Evolutionary conservation across 1,140 invertebrate species (phyloP).

Genomic region (Saccostrea cuccullata): DNA sequence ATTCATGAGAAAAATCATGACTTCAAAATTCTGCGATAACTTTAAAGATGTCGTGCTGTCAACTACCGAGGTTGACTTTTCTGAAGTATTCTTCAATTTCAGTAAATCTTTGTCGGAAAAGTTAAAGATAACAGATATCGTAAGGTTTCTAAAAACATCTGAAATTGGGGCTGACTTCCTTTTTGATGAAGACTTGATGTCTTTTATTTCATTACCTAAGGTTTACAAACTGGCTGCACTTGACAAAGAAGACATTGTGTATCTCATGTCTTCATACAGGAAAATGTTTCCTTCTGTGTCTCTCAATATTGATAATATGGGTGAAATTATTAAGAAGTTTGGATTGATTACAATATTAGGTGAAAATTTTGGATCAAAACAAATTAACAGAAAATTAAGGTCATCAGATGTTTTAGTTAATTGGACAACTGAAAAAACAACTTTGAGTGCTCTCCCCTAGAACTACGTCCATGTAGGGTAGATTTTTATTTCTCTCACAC

Average conservation of each 20-base stretch:
- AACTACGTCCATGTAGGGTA: not conserved
- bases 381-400: not conserved
- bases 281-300: not conserved
- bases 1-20: conserved; percentile 29
- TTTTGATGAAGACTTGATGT: not conserved
- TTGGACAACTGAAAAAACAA: not conserved
- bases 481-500: conserved; percentile 17
- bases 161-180: too few relatives aligned
- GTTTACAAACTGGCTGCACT: not conserved
- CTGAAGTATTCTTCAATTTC: conserved; percentile 40
- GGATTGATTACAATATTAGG: not conserved
- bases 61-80: conserved; percentile 33
- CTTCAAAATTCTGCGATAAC: not conserved
- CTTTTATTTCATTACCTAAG: not conserved
- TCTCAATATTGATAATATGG: not conserved
- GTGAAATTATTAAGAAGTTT: not conserved
- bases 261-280: not conserved
- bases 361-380: conserved; percentile 25
- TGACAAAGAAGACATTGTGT: not conserved
- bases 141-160: too few relatives aligned
- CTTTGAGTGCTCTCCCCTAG: not conserved
- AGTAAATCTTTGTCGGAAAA: too few relatives aligned
- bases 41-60: not conserved
- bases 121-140: not conserved
- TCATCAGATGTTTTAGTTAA: not conserved